Conservation (phyloP, 2,888 invertebrate species). For the Lasioglossum villosulum region DNA sequence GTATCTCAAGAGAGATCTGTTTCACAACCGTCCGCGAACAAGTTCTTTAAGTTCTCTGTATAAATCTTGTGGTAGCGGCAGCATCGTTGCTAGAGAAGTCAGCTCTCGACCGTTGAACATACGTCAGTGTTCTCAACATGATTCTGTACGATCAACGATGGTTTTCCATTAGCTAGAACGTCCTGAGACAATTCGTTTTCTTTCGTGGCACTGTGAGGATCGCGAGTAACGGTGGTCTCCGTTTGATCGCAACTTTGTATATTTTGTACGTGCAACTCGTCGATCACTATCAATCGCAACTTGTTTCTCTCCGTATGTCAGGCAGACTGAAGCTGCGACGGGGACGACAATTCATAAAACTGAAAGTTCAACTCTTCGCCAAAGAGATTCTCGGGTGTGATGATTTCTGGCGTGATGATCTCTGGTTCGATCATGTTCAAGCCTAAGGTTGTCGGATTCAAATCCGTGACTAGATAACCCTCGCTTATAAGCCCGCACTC, state of each 20-base stretch:
- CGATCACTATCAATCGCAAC: constrained; percentile 78
- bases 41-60: not conserved
- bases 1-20: not conserved
- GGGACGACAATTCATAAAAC: constrained; percentile 85
- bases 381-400: constrained; percentile 85
- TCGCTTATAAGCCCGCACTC: constrained; percentile 90
- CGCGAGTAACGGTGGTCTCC: not conserved
- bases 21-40: constrained; percentile 10
- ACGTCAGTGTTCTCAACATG: not conserved
- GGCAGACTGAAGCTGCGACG: constrained; percentile 82
- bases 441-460: constrained; percentile 85
- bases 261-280: constrained; percentile 70
- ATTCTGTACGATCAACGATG: not conserved
- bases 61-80: constrained; percentile 38
- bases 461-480: constrained; percentile 86
- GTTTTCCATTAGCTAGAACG: constrained; percentile 11
- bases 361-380: constrained; percentile 86
- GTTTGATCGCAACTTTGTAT: constrained; percentile 61
- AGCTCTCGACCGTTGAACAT: constrained; percentile 35
- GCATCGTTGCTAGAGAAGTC: constrained; percentile 31
- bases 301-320: constrained; percentile 79
- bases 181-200: constrained; percentile 14
- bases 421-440: constrained; percentile 85
- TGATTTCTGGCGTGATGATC: constrained; percentile 85
- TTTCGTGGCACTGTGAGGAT: constrained; percentile 26